Evolutionary conservation across 2,797 vertebrate genomes (phyloP), one percentile per base, ranked within the genome.

Genomic region (Coracias cyanogaster): DNA sequence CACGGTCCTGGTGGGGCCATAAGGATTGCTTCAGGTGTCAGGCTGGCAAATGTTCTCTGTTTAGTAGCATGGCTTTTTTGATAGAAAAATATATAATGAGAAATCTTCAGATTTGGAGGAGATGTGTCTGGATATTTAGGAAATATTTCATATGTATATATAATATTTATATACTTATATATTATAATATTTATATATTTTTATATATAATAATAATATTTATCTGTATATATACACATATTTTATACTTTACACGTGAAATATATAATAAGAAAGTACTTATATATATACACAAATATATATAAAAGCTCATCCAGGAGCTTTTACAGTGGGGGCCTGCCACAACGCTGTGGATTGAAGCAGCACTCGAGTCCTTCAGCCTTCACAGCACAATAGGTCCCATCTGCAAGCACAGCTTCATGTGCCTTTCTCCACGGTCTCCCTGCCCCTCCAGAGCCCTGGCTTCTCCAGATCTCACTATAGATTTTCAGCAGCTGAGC

Each of bases 181-280:
- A n/a, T n/a, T n/a, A n/a, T n/a, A n/a, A n/a, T n/a, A n/a, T n/a
- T n/a, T n/a, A n/a, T n/a, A n/a, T n/a, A n/a, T n/a, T n/a, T n/a
- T n/a, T n/a, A n/a, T n/a, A n/a, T n/a, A n/a, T n/a, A n/a, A n/a
- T n/a, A n/a, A n/a, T n/a, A n/a, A n/a, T n/a, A n/a, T n/a, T n/a
- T n/a, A n/a, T n/a, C n/a, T n/a, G n/a, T 39, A 28, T 21, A 11
- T 6, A 25, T 1, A 41, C 2, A 33, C 10, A 9, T 5, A 31
- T 12, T 31, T 55, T 72, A 35, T 41, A 46, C 46, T 41, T 81
- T 41, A 54, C 24, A 61, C 28, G 20, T 16, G 20, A 58, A 55
- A 22, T 25, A 15, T 54, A 77, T 31, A 61, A 60, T 3, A 70
- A n/a, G 39, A 28, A 16, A 73, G 29, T 67, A 39, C 29, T 46